These are phyloP conservation scores for Pseudonaja textilis DNA, from an alignment of 2,113 vertebrate species.

Conservation along the genomic window DNA sequence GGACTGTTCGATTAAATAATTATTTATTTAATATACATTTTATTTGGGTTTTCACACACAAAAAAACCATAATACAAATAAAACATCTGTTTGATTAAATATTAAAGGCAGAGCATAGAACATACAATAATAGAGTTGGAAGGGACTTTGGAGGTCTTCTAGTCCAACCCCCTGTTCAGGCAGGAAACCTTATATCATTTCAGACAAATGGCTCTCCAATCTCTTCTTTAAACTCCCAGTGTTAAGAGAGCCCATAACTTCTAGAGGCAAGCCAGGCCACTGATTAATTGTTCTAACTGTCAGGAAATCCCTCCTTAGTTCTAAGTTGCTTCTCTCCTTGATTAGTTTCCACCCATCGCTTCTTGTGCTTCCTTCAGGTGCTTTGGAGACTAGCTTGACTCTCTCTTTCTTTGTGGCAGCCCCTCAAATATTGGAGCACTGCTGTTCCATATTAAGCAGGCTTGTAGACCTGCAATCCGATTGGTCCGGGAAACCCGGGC, in stretches of 20 bases:
- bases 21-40: too few relatives aligned
- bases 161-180: neutral
- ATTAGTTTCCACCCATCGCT: neutral
- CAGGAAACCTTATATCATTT: neutral
- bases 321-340: neutral
- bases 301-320: neutral
- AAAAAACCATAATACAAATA: too few relatives aligned
- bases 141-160: neutral
- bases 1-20: neutral
- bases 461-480: too few relatives aligned
- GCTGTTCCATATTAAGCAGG: too few relatives aligned
- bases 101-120: neutral
- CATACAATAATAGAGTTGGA: neutral
- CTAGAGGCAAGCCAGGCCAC: neutral
- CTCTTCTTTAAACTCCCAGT: too few relatives aligned
- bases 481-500: too few relatives aligned
- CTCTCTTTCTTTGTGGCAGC: too few relatives aligned
- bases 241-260: neutral
- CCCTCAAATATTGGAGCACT: too few relatives aligned
- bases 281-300: neutral
- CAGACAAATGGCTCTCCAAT: too few relatives aligned
- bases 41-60: too few relatives aligned
- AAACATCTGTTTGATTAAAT: neutral
- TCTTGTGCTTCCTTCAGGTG: neutral
- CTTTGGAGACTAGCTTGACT: too few relatives aligned